Evolutionary conservation across 2,113 vertebrate species (phyloP).

Genomic region (Tylochromis polylepis): DNA sequence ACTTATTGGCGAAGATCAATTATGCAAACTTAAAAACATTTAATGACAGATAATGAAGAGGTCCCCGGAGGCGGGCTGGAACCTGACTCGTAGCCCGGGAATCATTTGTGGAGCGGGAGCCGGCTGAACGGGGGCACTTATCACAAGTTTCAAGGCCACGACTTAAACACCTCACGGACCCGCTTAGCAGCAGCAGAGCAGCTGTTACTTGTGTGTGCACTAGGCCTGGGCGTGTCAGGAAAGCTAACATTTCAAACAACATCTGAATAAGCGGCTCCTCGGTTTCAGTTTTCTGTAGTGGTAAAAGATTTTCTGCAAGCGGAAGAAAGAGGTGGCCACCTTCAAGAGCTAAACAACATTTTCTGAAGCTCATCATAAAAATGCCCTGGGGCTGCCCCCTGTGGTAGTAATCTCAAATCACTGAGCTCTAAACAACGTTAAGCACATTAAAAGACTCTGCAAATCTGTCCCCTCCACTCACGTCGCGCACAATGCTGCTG

Average conservation of each 20-base stretch:
- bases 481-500: conserved; percentile 37
- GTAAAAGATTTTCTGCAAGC: neutral
- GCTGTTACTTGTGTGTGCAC: neutral
- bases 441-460: conserved; percentile 66
- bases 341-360: conserved; percentile 36
- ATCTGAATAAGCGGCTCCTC: neutral
- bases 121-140: neutral
- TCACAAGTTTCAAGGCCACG: conserved; percentile 42
- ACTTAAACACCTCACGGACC: conserved; percentile 4
- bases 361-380: conserved; percentile 66
- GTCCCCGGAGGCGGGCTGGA: conserved; percentile 73
- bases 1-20: conserved; percentile 98
- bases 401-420: conserved; percentile 67
- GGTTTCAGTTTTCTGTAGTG: neutral
- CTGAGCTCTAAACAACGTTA: conserved; percentile 77
- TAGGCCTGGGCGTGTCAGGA: neutral
- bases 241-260: neutral
- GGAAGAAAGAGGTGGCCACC: conserved; percentile 18
- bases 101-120: conserved; percentile 51
- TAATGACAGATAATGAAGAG: conserved; percentile 98
- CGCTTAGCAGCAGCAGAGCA: neutral
- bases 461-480: conserved; percentile 61
- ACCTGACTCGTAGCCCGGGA: conserved; percentile 58
- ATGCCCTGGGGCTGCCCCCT: conserved; percentile 62
- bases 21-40: conserved; percentile 99